Percentiles rank a stretch among this genome's conserved stretches.
Conservation (phyloP, 2,797 vertebrate genomes). For the Trachops cirrhosus region DNA sequence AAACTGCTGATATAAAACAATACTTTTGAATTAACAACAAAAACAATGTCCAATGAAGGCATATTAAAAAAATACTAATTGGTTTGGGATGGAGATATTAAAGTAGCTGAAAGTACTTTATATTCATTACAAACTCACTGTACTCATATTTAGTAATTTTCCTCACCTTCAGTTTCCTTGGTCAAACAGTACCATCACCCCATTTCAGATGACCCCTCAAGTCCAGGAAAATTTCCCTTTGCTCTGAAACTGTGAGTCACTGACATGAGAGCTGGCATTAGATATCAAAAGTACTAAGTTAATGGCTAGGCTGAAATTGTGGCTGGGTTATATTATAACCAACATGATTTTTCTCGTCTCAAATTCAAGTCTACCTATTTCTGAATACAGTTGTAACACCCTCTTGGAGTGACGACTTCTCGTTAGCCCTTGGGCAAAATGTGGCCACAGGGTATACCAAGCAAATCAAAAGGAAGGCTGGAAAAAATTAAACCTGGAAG, state of each 20-base stretch:
- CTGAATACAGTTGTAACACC: background rate
- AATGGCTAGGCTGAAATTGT: background rate
- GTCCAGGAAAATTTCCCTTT: background rate
- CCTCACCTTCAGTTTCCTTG: background rate
- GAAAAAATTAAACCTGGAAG: constrained; percentile 52
- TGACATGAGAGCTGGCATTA: background rate
- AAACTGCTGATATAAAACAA: background rate
- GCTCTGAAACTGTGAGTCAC: background rate
- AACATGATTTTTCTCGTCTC: background rate
- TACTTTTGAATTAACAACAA: constrained; percentile 1
- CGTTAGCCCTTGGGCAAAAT: background rate
- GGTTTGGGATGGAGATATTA: background rate
- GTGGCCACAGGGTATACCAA: constrained; percentile 11
- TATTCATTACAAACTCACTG: background rate
- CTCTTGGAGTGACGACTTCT: background rate
- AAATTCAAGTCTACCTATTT: constrained; percentile 19
- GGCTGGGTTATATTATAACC: background rate
- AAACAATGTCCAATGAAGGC: background rate
- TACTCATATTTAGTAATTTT: background rate
- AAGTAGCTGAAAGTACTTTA: background rate
- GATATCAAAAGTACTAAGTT: background rate
- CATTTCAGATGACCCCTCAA: background rate
- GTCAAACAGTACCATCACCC: background rate
- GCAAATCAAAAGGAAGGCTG: constrained; percentile 28
- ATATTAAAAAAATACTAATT: background rate